Base-by-base conservation (phyloP, 2,113 vertebrate genomes). In the Grammomys surdaster region DNA sequence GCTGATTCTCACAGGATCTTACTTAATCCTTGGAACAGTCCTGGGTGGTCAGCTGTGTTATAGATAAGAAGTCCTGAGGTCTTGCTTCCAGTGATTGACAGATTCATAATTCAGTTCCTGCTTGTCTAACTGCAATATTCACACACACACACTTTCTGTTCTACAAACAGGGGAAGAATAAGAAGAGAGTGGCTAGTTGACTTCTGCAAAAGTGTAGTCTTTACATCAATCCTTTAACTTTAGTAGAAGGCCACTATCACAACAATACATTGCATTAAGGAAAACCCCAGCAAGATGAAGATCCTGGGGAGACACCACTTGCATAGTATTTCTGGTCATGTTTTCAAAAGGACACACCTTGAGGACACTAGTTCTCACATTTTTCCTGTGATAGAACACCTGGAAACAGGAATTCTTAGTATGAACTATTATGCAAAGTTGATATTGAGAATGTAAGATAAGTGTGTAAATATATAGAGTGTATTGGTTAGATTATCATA, bases 281-380 rank as follows among this genome's bases (percentile, higher is more conserved):
- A 81, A 94, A 95, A 93, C 43, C 20, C 43, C 40, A 48, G 26
- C 36, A 77, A 77, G 3, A 33, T 86, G 81, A 80, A 73, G 14
- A 5, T 92, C 28, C 9, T n/a, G n/a, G 31, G 48, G 89, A 93
- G 31, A 58, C 93, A 48, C 77, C 89, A 26, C 31, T 82, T 1
- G 2, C 56, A 76, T 54, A 76, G 28, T 63, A 63, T 94, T 96
- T 97, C 36, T 92, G 95, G 11, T 93, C 88, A 86, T 89, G 78
- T 92, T 94, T 94, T 43, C 36, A 86, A 40, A 43, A 86, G 20
- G 48, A 26, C 9, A 56, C 26, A 65, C 54, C 81, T 60, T 40
- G 24, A 56, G 33, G 56, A 56, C 14, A 93, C 22, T 94, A 24
- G 22, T 58, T 90, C 86, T 95, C 75, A 90, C 72, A 94, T 77